Conservation (phyloP, 1,140 invertebrate species). For the Calephelis virginiensis region DNA sequence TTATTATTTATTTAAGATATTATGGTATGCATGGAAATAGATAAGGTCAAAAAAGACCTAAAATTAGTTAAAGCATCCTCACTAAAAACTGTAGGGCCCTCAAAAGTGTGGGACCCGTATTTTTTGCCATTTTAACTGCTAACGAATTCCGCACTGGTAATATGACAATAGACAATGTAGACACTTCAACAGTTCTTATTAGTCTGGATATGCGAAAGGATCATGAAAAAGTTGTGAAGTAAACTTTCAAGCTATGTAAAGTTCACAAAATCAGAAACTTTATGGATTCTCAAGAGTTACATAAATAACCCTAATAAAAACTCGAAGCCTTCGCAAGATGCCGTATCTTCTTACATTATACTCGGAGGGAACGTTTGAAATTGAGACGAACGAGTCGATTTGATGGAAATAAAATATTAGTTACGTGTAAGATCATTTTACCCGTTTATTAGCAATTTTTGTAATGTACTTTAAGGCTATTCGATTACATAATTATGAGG, state of each 20-base stretch:
- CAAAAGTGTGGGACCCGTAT: no score
- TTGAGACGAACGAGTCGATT: slow-evolving; percentile 39
- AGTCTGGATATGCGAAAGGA: no score
- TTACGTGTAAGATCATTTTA: background rate
- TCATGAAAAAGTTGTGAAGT: no score
- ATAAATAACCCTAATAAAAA: slow-evolving; percentile 35
- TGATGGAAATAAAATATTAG: slow-evolving; percentile 20
- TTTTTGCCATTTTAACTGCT: no score
- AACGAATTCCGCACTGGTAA: no score
- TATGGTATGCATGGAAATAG: no score
- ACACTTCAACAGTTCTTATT: no score
- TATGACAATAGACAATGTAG: no score
- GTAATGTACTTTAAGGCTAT: background rate
- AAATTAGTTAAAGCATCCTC: no score
- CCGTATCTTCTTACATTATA: slow-evolving; percentile 33
- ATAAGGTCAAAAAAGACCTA: no score
- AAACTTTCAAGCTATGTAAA: background rate
- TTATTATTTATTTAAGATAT: no score
- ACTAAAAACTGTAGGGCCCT: no score
- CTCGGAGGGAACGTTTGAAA: slow-evolving; percentile 35
- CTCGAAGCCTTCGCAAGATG: slow-evolving; percentile 32
- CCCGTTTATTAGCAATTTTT: background rate
- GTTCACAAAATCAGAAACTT: slow-evolving; percentile 7
- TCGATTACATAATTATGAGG: background rate
- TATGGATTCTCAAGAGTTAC: slow-evolving; percentile 28